Base-by-base conservation (phyloP, 2,113 vertebrate species). In the Lasiurus borealis region DNA sequence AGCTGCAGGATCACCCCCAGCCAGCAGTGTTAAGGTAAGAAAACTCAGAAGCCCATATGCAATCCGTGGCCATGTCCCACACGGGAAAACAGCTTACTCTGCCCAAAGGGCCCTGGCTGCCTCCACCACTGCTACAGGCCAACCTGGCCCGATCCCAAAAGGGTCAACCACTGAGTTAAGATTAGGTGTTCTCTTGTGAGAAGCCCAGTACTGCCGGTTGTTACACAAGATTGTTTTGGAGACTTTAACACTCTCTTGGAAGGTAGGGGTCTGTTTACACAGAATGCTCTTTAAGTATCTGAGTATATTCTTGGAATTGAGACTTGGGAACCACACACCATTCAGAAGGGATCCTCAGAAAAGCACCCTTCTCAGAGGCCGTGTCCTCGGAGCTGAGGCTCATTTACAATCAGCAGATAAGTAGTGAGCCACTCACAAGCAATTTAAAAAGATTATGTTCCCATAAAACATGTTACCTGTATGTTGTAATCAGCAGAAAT, bases 381-480 rank as follows among this genome's bases (percentile, higher is more conserved):
- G 3, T 64, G 62, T 29, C 27, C 62, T 29, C 27, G 12, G 94
- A 95, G 88, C 78, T 90, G 97, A 98, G 48, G 88, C 84, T 96
- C 95, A 78, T 85, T 85, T 95, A 82, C 95, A 91, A 93, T 96
- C 93, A 95, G 85, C 27, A 48, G 7, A 31, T 25, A 76, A 85
- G 36, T 81, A 92, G 95, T 44, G 82, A 97, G 83, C 95, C 72
- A 48, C 94, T 95, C 44, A 5, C 29, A 81, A 52, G 83, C 75
- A 76, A 88, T 52, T 84, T 93, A 25, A 59, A 91, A 93, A 80
- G 88, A 73, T 52, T 2, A 2, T 27, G 68, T 50, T 94, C 94
- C 94, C 27, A 66, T 94, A 59, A 72, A 96, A 91, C 23, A 2
- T 59, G 62, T 54, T 86, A 94, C 68, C 44, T 85, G 68, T 54